Base-by-base conservation (phyloP, 2,888 invertebrate species). In the Calliphora vomitoria region DNA sequence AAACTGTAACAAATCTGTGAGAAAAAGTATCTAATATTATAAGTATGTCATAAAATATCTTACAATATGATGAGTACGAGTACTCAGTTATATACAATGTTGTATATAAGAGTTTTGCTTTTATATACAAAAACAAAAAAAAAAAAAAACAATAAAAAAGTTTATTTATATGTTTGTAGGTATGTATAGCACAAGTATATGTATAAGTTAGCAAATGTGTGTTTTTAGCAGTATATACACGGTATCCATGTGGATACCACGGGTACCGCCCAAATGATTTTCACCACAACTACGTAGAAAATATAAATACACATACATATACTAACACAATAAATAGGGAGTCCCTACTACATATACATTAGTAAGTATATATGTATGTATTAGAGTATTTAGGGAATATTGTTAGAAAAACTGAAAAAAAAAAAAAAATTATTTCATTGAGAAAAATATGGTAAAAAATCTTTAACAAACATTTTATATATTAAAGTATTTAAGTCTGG, bases 261-360 rank as follows among this genome's bases (percentile, higher is more conserved):
- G 92, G 93, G 92, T 93, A 92, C 93, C 93, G 93, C 93, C 93
- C 93, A 92, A 91, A 92, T 92, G 92, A 92, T 93, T 93, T 92
- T 91, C 90, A 90, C 91, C 90, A 90, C 90, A 90, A 88, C 72
- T 82, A 82, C 78, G 75, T 71, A 71, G 69, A 15, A 47, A 69
- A 71, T 53, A 35, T 35, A 53, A 11, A 71, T 53, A 72, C 41
- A 25, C 50, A 66, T 41, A 58, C 75, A 82, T 11, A 69, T 38
- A 60, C 71, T 25, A 20, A 78, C 44, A 81, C 18, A 68, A 31
- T 60, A 62, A 74, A 69, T 87, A 85, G 84, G 84, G 87, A 87
- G 84, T 68, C 90, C 91, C 88, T 89, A 90, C 79, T 31, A 58
- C 38, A 53, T 15, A 35, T n/a, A 0, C 35, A 62, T 25, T n/a